Evolutionary conservation across 2,888 invertebrate genomes (phyloP).

Genomic region (Unio delphinus): DNA sequence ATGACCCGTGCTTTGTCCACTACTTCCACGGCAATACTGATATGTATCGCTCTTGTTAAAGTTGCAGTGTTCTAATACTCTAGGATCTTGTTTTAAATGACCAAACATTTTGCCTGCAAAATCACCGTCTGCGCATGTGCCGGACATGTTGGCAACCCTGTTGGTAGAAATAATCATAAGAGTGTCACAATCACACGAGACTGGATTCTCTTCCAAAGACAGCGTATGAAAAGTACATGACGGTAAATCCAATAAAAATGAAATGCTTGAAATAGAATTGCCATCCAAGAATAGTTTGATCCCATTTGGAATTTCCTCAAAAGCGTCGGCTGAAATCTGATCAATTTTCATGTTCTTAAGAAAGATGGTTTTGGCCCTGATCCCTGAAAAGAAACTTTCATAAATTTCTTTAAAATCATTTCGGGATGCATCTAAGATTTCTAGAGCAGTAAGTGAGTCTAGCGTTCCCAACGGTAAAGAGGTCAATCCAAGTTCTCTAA

Average conservation of each 20-base stretch:
- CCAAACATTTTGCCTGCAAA: conserved; percentile 20
- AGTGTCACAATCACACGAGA: conserved; percentile 29
- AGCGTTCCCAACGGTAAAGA: conserved; percentile 27
- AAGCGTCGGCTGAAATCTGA: conserved; percentile 25
- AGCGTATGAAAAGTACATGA: conserved; percentile 25
- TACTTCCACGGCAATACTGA: too few species aligned
- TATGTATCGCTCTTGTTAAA: too few species aligned
- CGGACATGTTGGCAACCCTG: conserved; percentile 19
- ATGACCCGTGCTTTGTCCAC: too few species aligned
- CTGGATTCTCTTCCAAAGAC: conserved; percentile 28
- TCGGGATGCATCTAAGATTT: conserved; percentile 25
- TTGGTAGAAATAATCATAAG: conserved; percentile 21
- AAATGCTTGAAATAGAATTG: conserved; percentile 32
- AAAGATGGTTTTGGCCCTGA: conserved; percentile 17
- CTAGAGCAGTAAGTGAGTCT: conserved; percentile 13
- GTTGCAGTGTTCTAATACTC: too few species aligned
- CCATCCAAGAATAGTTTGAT: conserved; percentile 26
- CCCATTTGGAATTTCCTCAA: conserved; percentile 13
- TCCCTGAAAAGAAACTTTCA: conserved; percentile 28
- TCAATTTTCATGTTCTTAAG: conserved; percentile 22
- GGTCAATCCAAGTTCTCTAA: conserved; percentile 20
- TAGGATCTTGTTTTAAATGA: conserved; percentile 5
- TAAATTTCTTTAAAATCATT: conserved; percentile 27
- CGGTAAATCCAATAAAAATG: conserved; percentile 24
- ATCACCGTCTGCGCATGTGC: conserved; percentile 21